phyloP scores from a whole-genome alignment of 2,888 invertebrate genomes.

The Drosophila formosana region DNA sequence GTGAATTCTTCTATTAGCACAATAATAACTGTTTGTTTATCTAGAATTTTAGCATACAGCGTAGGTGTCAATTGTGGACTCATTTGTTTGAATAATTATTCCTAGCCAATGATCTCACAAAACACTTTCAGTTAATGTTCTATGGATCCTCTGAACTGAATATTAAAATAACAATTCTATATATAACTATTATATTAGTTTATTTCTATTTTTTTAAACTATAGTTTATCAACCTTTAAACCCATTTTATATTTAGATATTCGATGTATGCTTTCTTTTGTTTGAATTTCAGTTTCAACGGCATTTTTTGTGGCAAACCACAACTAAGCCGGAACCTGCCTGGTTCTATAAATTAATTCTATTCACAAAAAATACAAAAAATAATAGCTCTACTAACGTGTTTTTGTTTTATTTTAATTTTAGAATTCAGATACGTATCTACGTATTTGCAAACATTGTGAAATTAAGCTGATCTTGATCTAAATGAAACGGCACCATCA shows the following conservation, averaged over 20 bases:
- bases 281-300: background rate
- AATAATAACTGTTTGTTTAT: slow-evolving; percentile 24
- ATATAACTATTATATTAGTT: background rate
- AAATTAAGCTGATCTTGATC: slow-evolving; percentile 16
- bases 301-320: background rate
- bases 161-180: no score
- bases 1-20: slow-evolving; percentile 30
- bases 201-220: background rate
- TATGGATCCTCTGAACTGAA: background rate
- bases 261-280: background rate
- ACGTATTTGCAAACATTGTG: slow-evolving; percentile 3
- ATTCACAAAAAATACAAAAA: background rate
- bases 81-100: slow-evolving; percentile 12
- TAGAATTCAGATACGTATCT: background rate
- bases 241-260: background rate
- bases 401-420: slow-evolving; percentile 6
- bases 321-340: slow-evolving; percentile 9
- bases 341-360: background rate
- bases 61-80: slow-evolving; percentile 25
- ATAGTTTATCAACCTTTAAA: background rate
- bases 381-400: slow-evolving; percentile 8
- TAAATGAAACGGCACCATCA: slow-evolving; percentile 1
- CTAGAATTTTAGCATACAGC: slow-evolving; percentile 17
- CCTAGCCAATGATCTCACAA: slow-evolving; percentile 30
- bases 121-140: slow-evolving; percentile 8